Conservation (phyloP, 2,113 vertebrate species). For the Eira barbara region DNA sequence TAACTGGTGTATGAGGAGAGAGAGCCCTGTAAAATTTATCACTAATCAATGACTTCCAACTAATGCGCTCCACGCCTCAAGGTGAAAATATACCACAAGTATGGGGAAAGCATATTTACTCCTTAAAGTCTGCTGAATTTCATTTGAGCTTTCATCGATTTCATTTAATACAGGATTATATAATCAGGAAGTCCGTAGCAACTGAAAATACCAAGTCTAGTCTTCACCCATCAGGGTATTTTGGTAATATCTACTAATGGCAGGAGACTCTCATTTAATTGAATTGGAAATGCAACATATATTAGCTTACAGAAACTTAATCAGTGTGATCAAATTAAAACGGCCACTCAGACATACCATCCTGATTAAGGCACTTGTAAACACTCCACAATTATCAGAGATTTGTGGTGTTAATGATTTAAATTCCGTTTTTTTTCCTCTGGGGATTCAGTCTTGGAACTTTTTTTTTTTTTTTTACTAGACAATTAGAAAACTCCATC, state of each 20-base stretch:
- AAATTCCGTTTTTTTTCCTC: conserved; percentile 74
- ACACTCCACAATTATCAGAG: conserved; percentile 80
- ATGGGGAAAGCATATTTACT: conserved; percentile 54
- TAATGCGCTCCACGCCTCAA: not conserved
- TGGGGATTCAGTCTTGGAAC: conserved; percentile 70
- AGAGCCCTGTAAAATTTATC: conserved; percentile 58
- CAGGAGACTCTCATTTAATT: conserved; percentile 86
- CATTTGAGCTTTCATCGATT: conserved; percentile 81
- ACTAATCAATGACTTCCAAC: conserved; percentile 66
- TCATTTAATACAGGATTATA: conserved; percentile 77
- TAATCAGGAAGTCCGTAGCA: conserved; percentile 80
- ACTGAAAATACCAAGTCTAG: conserved; percentile 76
- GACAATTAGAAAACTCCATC: conserved; percentile 76
- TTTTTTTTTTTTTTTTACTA: conserved; percentile 64
- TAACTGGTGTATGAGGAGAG: conserved; percentile 19
- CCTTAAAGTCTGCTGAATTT: conserved; percentile 73
- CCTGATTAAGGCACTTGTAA: conserved; percentile 84
- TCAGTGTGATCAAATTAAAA: conserved; percentile 86
- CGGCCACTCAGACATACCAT: conserved; percentile 79
- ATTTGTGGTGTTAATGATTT: conserved; percentile 82
- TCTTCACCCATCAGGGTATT: conserved; percentile 78
- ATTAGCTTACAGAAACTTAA: conserved; percentile 88
- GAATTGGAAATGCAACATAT: conserved; percentile 85
- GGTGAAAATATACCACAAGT: conserved; percentile 56
- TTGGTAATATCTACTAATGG: conserved; percentile 81